Conservation (phyloP, 2,888 invertebrate genomes). For the Frankliniella fusca region DNA sequence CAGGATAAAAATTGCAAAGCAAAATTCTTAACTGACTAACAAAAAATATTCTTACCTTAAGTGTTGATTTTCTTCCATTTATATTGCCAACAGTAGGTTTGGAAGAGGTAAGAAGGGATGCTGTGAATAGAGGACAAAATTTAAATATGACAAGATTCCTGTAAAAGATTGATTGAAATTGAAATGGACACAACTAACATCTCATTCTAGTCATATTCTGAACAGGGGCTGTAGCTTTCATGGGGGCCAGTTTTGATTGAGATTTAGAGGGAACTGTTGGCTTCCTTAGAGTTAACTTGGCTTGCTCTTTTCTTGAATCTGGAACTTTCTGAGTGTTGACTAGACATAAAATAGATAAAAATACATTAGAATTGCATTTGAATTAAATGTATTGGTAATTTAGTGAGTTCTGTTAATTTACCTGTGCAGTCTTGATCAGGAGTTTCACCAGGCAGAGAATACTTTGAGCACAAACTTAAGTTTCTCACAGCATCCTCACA, state of each 20-base stretch:
- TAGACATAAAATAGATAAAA: background rate
- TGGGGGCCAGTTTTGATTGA: background rate
- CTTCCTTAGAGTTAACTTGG: background rate
- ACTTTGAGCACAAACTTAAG: background rate
- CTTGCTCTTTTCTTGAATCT: background rate
- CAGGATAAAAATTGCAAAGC: background rate
- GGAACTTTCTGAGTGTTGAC: background rate
- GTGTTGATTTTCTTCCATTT: background rate
- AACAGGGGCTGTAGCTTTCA: slow-evolving; percentile 1
- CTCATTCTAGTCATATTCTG: background rate
- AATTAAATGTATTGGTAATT: background rate
- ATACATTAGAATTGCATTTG: background rate
- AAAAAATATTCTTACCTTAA: background rate
- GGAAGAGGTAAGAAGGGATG: background rate
- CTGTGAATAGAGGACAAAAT: background rate
- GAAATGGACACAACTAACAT: background rate
- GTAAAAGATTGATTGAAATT: no score
- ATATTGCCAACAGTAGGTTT: background rate
- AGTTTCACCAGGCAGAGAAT: background rate
- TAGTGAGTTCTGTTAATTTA: background rate
- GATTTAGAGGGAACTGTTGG: background rate
- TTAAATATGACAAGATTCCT: background rate
- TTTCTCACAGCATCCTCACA: slow-evolving; percentile 10
- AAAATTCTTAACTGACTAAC: background rate
- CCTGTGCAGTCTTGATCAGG: background rate